Conservation (phyloP, 2,113 vertebrate genomes). For the Perca fluviatilis region DNA sequence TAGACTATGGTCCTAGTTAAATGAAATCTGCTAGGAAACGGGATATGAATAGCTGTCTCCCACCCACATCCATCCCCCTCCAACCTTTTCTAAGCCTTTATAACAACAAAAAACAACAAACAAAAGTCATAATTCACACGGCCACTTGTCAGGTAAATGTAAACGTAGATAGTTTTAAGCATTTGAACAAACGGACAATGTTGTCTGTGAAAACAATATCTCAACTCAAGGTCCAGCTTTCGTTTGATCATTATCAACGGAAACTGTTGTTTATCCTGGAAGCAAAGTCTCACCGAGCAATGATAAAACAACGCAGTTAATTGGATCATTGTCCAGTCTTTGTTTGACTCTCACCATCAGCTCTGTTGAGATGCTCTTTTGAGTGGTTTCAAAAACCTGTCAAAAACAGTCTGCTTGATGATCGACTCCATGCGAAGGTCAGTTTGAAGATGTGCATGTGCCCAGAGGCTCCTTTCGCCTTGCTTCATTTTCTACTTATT, state of each 20-base stretch:
- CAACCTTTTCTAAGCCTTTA: background rate
- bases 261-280: background rate
- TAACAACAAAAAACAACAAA: background rate
- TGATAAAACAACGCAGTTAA: background rate
- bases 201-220: background rate
- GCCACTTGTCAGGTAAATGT: background rate
- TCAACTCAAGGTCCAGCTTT: background rate
- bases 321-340: background rate
- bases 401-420: conserved; percentile 39
- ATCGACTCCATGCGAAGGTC: conserved; percentile 49
- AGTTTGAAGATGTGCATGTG: conserved; percentile 33
- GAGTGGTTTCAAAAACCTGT: conserved; percentile 27
- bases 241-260: background rate
- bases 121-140: background rate
- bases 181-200: background rate
- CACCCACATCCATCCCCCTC: background rate
- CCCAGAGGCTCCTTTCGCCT: conserved; percentile 29
- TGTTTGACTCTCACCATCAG: background rate
- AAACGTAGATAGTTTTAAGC: background rate
- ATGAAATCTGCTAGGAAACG: too few relatives aligned
- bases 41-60: too few relatives aligned
- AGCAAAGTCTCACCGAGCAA: background rate
- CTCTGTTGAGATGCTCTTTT: conserved; percentile 20
- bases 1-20: too few relatives aligned
- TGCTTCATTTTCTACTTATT: conserved; percentile 19